A percentile compares a stretch with the other conserved stretches of the same genome.
phyloP scores from a whole-genome alignment of 2,797 vertebrate genomes.

The Botia almorhae region DNA sequence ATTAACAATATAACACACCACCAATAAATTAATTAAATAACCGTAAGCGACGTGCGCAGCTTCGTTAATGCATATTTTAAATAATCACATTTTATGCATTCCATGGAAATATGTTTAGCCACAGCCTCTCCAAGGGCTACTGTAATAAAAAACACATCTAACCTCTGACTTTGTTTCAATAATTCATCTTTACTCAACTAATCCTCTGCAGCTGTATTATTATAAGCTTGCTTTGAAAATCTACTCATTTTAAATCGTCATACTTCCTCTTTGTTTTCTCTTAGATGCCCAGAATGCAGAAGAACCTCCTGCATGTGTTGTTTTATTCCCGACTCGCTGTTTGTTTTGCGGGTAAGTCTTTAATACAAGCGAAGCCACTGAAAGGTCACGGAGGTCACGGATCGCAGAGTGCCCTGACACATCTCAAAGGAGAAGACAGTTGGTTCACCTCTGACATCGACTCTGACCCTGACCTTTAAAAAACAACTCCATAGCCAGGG shows the following conservation, averaged over 20 bases:
- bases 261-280: neutral
- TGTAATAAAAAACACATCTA: neutral
- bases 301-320: neutral
- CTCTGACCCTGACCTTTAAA: slow-evolving; percentile 54
- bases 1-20: neutral
- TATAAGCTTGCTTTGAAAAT: slow-evolving; percentile 19
- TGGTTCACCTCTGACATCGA: slow-evolving; percentile 54
- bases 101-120: neutral
- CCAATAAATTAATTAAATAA: neutral
- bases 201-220: slow-evolving; percentile 27
- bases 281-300: neutral
- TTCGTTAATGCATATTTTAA: neutral
- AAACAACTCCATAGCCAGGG: slow-evolving; percentile 27
- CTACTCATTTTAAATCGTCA: neutral
- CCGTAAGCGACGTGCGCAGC: neutral
- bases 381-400: slow-evolving; percentile 55
- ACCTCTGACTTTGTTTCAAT: slow-evolving; percentile 12
- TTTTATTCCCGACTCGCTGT: slow-evolving; percentile 32
- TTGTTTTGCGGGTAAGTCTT: slow-evolving; percentile 46
- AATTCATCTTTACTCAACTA: slow-evolving; percentile 20
- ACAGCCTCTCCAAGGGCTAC: neutral
- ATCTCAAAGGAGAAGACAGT: slow-evolving; percentile 23
- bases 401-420: slow-evolving; percentile 32
- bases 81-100: neutral
- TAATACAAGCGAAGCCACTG: slow-evolving; percentile 36